Evolutionary conservation across 2,888 invertebrate species (phyloP), one percentile per base, ranked within the genome.

Genomic region (Rhingia rostrata): DNA sequence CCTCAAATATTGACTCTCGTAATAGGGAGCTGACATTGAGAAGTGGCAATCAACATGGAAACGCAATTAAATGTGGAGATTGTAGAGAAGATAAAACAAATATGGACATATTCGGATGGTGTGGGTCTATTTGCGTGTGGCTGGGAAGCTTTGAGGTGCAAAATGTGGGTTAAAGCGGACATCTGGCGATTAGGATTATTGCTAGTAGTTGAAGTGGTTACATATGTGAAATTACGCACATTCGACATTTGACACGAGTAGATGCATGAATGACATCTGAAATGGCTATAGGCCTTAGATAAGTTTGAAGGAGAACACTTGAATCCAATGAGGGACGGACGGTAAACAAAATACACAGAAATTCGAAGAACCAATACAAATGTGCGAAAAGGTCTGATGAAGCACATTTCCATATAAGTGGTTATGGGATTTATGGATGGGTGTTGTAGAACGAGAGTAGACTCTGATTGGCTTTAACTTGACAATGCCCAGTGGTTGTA

Each of bases 61-160:
- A 80, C 75, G 80, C 84, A 80, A 84, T 84, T 80, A 84, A 70
- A 80, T 61, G 67, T 43, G 35, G 43, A 84, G 80, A 84, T 84
- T 70, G 69, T 51, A 33, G 54, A 41, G 43, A 39, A 54, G 77
- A 69, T 47, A 33, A 33, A 35, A 12, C 4, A 32, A 53, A 53
- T 35, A 12, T 12, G 33, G n/a, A n/a, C 39, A 9, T 9, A 39
- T 39, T 39, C 10, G 39, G 10, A 14, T 49, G 12, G 12, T 10
- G 45, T 10, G 6, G 45, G 45, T 10, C n/a, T 12, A 45, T 45
- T 45, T 45, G 41, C 41, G 12, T 4, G 12, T 45, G 45, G 10
- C 12, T 12, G 6, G 32, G 43, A 60, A 51, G 33, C 32, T 32
- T 12, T 7, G 7, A 64, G 39, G 49, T 66, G 35, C 49, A 51